Base-by-base conservation (phyloP, 1,140 invertebrate species). In the Diorhabda carinulata region DNA sequence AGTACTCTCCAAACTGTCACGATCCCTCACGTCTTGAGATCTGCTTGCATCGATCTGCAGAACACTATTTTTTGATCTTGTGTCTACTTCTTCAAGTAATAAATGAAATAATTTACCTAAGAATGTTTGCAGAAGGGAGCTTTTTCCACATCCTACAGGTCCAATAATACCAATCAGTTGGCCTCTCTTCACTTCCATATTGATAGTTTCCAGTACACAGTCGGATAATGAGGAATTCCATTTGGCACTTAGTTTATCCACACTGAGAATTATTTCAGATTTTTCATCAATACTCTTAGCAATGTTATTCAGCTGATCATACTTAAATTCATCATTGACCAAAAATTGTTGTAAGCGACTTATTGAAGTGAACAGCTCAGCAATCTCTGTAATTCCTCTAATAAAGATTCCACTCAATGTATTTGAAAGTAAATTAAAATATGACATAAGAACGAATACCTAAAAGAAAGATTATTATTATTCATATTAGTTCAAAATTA, bases 391-490 rank as follows among this genome's bases (percentile, higher is more conserved):
- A 56, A 91, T 84, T 5, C 88, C 89, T 9, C 88, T 84, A 0
- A 90, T 89, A 73, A 91, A 90, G 82, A 90, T 87, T 9, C 88
- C 82, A 0, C 87, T 86, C 83, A 91, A 85, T 6, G 86, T 86
- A 5, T 86, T 81, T 0, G 88, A 82, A 1, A 91, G 75, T 3
- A 87, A 83, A 69, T 86, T 86, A 77, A 87, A 89, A 64, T 89
- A 87, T 0, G 87, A 83, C 40, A 86, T 83, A 7, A 88, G 83
- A 0, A 91, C 88, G 74, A 91, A 91, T 0, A 84, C 81, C 81
- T 74, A 69, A 60, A 52, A 63, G 25, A 25, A 25, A 25, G 25
- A 25, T 25, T 25, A 25, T 25, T 0, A 25, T 25, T 25, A 25
- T 25, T 25, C 2, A 25, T 25, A 25, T 25, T 25, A 25, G 25